phyloP scores from a whole-genome alignment of 2,797 vertebrate species.

The Spondyliosoma cantharus region DNA sequence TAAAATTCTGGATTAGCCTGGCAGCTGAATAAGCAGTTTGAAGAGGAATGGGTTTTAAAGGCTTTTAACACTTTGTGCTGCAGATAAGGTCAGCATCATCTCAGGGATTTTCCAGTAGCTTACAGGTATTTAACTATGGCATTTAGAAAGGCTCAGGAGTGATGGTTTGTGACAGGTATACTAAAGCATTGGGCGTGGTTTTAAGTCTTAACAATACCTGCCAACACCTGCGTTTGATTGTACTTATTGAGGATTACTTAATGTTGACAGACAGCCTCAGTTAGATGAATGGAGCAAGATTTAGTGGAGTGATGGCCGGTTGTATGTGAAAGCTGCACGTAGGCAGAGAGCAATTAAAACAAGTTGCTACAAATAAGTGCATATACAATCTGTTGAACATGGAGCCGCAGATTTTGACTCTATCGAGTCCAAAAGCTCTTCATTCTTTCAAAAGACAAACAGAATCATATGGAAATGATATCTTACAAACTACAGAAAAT shows the following conservation, averaged over 20 bases:
- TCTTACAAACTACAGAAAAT: neutral
- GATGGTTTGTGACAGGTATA: constrained; percentile 77
- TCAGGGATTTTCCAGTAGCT: constrained; percentile 77
- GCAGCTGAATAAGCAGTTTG: constrained; percentile 74
- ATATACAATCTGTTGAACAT: constrained; percentile 4
- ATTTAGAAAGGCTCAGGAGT: constrained; percentile 74
- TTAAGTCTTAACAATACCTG: constrained; percentile 41
- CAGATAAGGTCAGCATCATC: constrained; percentile 79
- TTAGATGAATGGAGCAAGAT: constrained; percentile 14
- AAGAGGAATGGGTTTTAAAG: constrained; percentile 72
- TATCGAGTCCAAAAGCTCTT: neutral
- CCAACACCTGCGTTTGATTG: constrained; percentile 16
- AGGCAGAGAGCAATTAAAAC: constrained; percentile 11
- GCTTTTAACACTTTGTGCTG: constrained; percentile 78
- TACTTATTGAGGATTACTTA: constrained; percentile 40
- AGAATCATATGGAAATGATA: neutral
- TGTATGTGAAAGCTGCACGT: neutral
- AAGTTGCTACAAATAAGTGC: neutral
- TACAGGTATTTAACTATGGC: constrained; percentile 81
- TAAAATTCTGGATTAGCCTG: constrained; percentile 69
- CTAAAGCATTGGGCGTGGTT: constrained; percentile 38
- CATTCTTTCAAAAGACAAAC: neutral
- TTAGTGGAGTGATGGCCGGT: neutral
- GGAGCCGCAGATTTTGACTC: neutral
- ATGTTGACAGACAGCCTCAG: constrained; percentile 41